Evolutionary conservation across 2,888 invertebrate genomes (phyloP), one percentile per base, ranked within the genome.

Genomic region (Drosophila prolongata): DNA sequence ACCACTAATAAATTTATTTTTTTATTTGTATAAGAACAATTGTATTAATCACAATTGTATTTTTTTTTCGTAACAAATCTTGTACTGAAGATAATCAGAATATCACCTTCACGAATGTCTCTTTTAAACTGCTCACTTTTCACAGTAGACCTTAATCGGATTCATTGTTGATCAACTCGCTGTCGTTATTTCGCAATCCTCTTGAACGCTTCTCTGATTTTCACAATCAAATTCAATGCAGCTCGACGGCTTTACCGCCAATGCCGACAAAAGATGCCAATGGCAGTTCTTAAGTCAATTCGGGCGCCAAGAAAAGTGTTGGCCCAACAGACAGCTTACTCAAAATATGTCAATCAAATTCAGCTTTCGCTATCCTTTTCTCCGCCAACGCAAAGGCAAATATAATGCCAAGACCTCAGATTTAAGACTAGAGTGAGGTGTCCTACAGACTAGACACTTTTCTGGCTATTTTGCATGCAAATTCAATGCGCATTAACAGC

Each of bases 301-400:
- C 53, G 14, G 27, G 47, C 43, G 60, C 62, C 73, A 77, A 61
- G 34, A 54, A 56, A 55, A 72, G 53, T 59, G 56, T 61, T 57
- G 47, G 78, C 53, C 76, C 57, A 60, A 67, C 75, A 73, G 78
- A 76, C 77, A 84, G 89, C 84, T 89, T 85, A 78, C 72, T 76
- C 74, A 89, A 89, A 84, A 84, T 84, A 83, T 84, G 84, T 78
- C 84, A 84, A 84, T 84, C 87, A 89, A 83, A 65, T 62, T 69
- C 60, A 67, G 49, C 58, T 52, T 27, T 14, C 16, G n/a, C 24
- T 24, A 6, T 47, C 24, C 5, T n/a, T 38, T 19, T 27, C 47
- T 57, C 61, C 64, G 42, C 57, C 64, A 56, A 54, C n/a, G 52
- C 42, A 59, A 73, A 74, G 69, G 69, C 74, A 81, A 81, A 76